Evolutionary conservation across 2,888 invertebrate species (phyloP), one percentile per base, ranked within the genome.

Genomic region (Orthosia gothica): DNA sequence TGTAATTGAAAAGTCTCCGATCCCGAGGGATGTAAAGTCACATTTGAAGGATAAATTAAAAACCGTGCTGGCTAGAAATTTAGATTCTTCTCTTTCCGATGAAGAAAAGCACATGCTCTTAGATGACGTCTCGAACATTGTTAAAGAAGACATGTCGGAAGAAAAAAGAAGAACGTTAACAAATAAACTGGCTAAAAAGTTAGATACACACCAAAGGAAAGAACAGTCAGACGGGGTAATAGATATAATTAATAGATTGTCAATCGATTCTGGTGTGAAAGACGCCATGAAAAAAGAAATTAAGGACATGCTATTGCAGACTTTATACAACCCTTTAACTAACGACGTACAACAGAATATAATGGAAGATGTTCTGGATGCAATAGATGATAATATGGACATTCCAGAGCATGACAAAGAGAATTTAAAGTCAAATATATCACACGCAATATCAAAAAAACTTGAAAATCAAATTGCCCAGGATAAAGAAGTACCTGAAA

Each of bases 1-100:
- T 50, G 67, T 57, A 40, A 80, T 82, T 59, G 77, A 85, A 59
- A 70, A 73, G 15, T 57, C 63, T 1, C 69, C 79, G 12, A 52
- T 82, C 5, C 16, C 50, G 4, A 67, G 54, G 13, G 40, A 58
- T 13, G 12, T 40, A 57, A 87, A 87, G 50, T 45, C n/a, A 26
- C 20, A 63, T 47, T 70, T 87, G 7, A 65, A 67, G 59, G 59
- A 63, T 54, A 82, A 72, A 59, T 12, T 87, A 11, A 54, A 57
- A 54, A 23, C 58, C 4, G n/a, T 70, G 16, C 9, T 85, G 12
- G 18, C 18, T 18, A 55, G 7, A 20, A 82, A 74, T 49, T 50
- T 75, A 40, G 76, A 83, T 49, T 58, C 63, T 52, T 57, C 82
- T 20, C 47, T 84, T 7, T 67, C 81, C 1, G 61, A 80, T 32